A percentile compares a stretch with the other conserved stretches of the same genome.
These are phyloP conservation scores for Tyrophagus putrescentiae DNA, from an alignment of 1,140 invertebrate genomes.

Conservation along the genomic window DNA sequence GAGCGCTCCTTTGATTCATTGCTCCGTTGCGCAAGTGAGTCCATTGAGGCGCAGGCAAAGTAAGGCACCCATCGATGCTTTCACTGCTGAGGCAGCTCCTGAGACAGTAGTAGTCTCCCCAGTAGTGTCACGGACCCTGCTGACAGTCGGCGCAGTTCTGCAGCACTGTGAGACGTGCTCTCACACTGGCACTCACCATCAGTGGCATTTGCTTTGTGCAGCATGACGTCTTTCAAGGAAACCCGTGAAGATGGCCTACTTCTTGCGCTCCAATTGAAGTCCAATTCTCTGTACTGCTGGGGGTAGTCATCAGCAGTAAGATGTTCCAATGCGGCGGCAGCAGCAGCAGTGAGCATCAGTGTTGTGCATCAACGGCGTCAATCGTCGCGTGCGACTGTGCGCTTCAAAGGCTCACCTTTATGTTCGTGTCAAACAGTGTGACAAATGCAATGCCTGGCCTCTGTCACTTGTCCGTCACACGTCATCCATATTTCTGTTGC, in stretches of 20 bases:
- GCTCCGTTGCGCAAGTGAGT: too few species aligned
- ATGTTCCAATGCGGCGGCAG: background rate
- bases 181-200: background rate
- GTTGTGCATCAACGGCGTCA: background rate
- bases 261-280: constrained; percentile 9
- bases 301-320: background rate
- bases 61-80: too few species aligned
- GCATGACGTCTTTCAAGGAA: background rate
- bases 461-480: constrained; percentile 18
- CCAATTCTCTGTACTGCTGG: background rate
- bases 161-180: too few species aligned
- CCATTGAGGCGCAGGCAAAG: too few species aligned
- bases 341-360: background rate
- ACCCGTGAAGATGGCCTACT: constrained; percentile 7
- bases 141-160: too few species aligned
- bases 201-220: background rate
- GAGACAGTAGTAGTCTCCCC: too few species aligned
- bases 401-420: constrained; percentile 2
- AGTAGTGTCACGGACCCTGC: too few species aligned
- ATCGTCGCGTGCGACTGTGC: background rate
- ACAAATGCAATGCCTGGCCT: background rate
- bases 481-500: background rate
- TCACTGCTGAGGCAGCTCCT: too few species aligned
- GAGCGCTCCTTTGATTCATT: too few species aligned
- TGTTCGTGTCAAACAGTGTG: constrained; percentile 9